Conservation (phyloP, 2,797 vertebrate genomes). For the Odontamblyopus lacepedii region DNA sequence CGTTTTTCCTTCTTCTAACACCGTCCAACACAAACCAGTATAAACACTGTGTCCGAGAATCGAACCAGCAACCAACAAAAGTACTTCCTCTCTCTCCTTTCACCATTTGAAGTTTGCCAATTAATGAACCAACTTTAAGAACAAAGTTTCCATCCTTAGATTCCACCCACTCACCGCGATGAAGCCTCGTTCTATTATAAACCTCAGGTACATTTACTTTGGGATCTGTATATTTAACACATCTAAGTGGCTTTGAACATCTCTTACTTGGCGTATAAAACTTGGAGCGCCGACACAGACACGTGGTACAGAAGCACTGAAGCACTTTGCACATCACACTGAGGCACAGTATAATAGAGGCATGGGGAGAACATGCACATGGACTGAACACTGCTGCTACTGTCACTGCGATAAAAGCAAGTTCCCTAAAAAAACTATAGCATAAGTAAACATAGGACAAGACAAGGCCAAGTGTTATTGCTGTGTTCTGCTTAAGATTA, state of each 20-base stretch:
- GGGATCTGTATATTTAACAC: slow-evolving; percentile 1
- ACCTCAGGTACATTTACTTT: not conserved
- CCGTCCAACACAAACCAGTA: too few species aligned
- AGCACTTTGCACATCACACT: slow-evolving; percentile 67
- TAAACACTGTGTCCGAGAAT: too few species aligned
- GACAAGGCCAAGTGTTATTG: slow-evolving; percentile 57
- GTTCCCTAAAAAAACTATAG: slow-evolving; percentile 26
- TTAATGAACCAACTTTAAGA: too few species aligned
- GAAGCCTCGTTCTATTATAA: too few species aligned
- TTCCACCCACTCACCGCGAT: too few species aligned
- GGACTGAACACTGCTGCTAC: slow-evolving; percentile 49
- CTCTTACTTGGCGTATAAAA: slow-evolving; percentile 16
- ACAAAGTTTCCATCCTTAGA: too few species aligned
- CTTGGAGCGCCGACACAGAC: slow-evolving; percentile 29
- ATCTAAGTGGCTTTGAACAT: slow-evolving; percentile 20
- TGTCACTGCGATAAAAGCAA: slow-evolving; percentile 57
- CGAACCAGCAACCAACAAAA: too few species aligned
- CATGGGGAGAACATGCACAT: slow-evolving; percentile 45
- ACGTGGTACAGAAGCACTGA: slow-evolving; percentile 58
- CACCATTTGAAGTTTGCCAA: too few species aligned
- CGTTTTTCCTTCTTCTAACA: too few species aligned
- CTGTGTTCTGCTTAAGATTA: slow-evolving; percentile 56
- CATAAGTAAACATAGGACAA: slow-evolving; percentile 57
- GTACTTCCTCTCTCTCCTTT: too few species aligned
- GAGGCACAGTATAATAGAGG: slow-evolving; percentile 74